Evolutionary conservation across 2,888 invertebrate genomes (phyloP).

Genomic region (Troides aeacus): DNA sequence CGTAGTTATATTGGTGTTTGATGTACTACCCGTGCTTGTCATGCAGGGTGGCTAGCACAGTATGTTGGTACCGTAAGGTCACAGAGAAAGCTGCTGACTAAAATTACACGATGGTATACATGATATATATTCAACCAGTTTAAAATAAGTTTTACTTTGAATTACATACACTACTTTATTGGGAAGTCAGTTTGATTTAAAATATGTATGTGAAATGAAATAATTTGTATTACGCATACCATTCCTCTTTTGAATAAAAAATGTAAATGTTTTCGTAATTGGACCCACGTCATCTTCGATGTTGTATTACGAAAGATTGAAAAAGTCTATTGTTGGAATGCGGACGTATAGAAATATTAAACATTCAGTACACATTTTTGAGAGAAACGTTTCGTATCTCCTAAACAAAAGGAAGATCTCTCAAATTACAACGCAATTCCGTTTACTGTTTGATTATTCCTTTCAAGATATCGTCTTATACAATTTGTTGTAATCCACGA

Average conservation of each 20-base stretch:
- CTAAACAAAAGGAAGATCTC: conserved; percentile 22
- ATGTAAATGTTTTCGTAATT: conserved; percentile 3
- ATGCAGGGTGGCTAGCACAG: no score
- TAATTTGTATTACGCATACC: background rate
- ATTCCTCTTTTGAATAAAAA: conserved; percentile 6
- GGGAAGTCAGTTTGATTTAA: no score
- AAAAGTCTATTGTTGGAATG: conserved; percentile 19
- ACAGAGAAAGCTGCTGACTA: no score
- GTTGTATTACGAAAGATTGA: conserved; percentile 19
- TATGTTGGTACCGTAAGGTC: no score
- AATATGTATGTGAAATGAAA: conserved; percentile 2
- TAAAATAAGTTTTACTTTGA: background rate
- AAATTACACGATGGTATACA: no score
- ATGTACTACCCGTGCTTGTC: no score
- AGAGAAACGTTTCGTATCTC: conserved; percentile 20
- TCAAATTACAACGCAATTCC: conserved; percentile 18
- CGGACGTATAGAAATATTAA: conserved; percentile 18
- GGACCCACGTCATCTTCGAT: conserved; percentile 12
- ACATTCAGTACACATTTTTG: conserved; percentile 21
- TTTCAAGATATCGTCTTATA: conserved; percentile 3
- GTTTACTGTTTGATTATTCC: conserved; percentile 17
- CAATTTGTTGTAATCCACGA: conserved; percentile 1
- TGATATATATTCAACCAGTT: no score
- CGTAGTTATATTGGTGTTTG: no score
- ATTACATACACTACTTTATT: no score